A percentile compares a stretch with the other conserved stretches of the same genome.
Evolutionary conservation across 2,113 vertebrate genomes (phyloP).

Genomic region (Oostethus manadensis): DNA sequence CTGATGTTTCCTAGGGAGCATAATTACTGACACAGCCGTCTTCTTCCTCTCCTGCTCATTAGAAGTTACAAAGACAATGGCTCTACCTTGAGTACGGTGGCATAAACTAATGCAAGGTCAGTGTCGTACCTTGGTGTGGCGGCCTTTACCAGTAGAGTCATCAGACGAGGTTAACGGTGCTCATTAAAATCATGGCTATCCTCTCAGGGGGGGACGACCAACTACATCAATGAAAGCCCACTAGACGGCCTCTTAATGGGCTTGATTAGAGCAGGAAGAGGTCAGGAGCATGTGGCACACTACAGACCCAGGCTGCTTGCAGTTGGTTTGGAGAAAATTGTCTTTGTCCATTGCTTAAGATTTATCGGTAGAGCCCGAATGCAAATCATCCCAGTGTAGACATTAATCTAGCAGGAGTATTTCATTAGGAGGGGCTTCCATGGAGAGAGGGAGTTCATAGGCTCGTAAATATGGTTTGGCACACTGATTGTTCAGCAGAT

Average conservation of each 20-base stretch:
- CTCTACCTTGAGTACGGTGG: conserved; percentile 6
- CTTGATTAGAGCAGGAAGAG: conserved; percentile 26
- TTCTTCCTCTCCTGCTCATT: background rate
- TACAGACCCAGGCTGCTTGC: conserved; percentile 22
- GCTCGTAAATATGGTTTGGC: conserved; percentile 63
- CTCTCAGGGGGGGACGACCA: conserved; percentile 14
- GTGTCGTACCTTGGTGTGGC: conserved; percentile 1
- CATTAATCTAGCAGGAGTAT: conserved; percentile 62
- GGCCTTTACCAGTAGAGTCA: conserved; percentile 33
- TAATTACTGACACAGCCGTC: background rate
- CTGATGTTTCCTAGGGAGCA: background rate
- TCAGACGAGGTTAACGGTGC: conserved; percentile 24
- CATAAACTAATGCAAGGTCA: conserved; percentile 11
- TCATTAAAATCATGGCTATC: conserved; percentile 54
- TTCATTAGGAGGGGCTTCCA: conserved; percentile 60
- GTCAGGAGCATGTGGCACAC: conserved; percentile 23
- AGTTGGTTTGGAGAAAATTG: conserved; percentile 49
- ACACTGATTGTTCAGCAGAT: conserved; percentile 70
- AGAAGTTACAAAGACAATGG: background rate
- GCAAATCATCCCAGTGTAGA: conserved; percentile 61
- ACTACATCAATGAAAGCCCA: conserved; percentile 40
- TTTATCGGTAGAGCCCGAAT: conserved; percentile 55
- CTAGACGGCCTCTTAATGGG: conserved; percentile 21
- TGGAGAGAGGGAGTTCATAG: conserved; percentile 39
- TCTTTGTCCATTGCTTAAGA: conserved; percentile 49